Evolutionary conservation across 2,888 invertebrate genomes (phyloP).

Genomic region (Apodemia duryi): DNA sequence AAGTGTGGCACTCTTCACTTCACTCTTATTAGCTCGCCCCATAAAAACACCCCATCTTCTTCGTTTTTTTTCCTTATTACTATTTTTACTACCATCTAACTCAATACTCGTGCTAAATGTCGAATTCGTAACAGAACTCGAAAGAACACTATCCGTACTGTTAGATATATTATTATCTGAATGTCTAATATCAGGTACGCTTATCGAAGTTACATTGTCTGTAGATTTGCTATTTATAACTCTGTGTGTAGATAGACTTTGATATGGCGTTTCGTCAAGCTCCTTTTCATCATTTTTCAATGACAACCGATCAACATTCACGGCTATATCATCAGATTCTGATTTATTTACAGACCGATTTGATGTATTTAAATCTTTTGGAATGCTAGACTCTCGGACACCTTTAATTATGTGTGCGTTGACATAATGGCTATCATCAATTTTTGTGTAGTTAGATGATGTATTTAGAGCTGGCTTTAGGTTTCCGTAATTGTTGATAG

Average conservation of each 20-base stretch:
- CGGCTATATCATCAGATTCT: conserved; percentile 41
- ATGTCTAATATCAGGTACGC: conserved; percentile 43
- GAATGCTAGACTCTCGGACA: conserved; percentile 59
- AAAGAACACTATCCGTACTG: conserved; percentile 45
- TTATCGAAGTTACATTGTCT: conserved; percentile 67
- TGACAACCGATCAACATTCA: conserved; percentile 55
- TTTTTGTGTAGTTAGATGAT: conserved; percentile 44
- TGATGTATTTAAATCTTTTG: conserved; percentile 51
- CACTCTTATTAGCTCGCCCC: conserved; percentile 80
- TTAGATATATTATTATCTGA: conserved; percentile 40
- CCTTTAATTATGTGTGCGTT: conserved; percentile 71
- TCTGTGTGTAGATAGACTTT: conserved; percentile 62
- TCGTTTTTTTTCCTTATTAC: conserved; percentile 80
- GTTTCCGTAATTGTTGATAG: conserved; percentile 48
- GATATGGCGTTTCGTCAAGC: conserved; percentile 68
- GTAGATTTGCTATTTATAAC: conserved; percentile 50
- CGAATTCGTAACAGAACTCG: conserved; percentile 51
- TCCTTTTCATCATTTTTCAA: conserved; percentile 52
- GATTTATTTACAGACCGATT: conserved; percentile 46
- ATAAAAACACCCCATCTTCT: conserved; percentile 85
- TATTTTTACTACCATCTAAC: conserved; percentile 45
- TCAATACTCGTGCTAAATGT: conserved; percentile 55
- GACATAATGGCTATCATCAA: conserved; percentile 61
- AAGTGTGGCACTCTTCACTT: conserved; percentile 83
- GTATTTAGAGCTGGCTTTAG: conserved; percentile 38